Conservation (phyloP, 2,888 invertebrate genomes). For the Caenorhabditis virilis region DNA sequence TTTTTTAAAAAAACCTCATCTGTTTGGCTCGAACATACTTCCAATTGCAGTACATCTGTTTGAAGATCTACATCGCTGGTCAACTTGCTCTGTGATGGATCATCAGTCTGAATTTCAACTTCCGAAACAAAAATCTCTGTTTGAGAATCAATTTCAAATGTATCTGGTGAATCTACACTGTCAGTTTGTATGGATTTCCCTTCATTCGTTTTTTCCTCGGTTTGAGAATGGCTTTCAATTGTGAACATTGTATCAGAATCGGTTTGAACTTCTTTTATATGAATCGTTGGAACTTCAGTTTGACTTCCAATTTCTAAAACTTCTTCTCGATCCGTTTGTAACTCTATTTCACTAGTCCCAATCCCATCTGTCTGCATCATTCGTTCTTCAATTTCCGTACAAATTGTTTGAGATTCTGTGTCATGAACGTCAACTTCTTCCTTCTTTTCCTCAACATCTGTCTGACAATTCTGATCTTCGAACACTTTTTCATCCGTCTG, state of each 20-base stretch:
- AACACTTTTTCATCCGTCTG: conserved; percentile 17
- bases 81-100: conserved; percentile 5
- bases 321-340: neutral
- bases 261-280: neutral
- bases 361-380: neutral
- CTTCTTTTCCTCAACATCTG: conserved; percentile 1
- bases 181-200: neutral
- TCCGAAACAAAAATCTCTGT: neutral
- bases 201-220: conserved; percentile 4
- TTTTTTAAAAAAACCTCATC: no score
- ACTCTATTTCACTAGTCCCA: neutral
- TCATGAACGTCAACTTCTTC: conserved; percentile 21
- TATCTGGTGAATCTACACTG: no score
- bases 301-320: neutral
- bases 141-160: no score
- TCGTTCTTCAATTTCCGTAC: conserved; percentile 3
- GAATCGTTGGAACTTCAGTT: neutral
- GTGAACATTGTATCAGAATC: neutral
- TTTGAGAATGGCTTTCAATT: conserved; percentile 7
- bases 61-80: neutral
- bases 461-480: conserved; percentile 4
- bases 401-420: conserved; percentile 27
- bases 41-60: no score
- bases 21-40: no score
- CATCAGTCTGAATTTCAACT: conserved; percentile 5